A percentile compares a stretch with the other conserved stretches of the same genome.
These are phyloP conservation scores for Coilia nasus DNA, from an alignment of 2,797 vertebrate genomes.

Conservation along the genomic window DNA sequence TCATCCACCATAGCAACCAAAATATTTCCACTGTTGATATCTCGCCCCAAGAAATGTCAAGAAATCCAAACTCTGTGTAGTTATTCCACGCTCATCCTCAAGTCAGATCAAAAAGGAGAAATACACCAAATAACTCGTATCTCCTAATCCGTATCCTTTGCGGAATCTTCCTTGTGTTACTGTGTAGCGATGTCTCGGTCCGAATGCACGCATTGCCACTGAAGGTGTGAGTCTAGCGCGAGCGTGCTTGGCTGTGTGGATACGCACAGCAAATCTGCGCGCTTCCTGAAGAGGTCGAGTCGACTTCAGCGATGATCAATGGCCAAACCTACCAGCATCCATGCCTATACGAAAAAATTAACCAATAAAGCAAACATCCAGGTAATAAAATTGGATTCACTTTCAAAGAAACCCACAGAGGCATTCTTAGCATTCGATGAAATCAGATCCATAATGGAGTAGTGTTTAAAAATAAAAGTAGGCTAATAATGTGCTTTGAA, in stretches of 20 bases:
- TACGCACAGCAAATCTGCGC: slow-evolving; percentile 72
- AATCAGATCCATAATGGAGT: too few relatives aligned
- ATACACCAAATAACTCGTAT: slow-evolving; percentile 29
- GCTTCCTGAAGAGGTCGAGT: slow-evolving; percentile 75
- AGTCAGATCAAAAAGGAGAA: slow-evolving; percentile 1
- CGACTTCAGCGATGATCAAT: slow-evolving; percentile 57
- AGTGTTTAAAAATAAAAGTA: not conserved
- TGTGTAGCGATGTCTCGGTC: slow-evolving; percentile 28
- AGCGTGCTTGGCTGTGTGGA: slow-evolving; percentile 56
- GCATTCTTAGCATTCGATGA: not conserved
- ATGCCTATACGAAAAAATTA: not conserved
- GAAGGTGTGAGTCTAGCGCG: slow-evolving; percentile 63
- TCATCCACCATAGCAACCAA: slow-evolving; percentile 70
- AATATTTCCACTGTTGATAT: slow-evolving; percentile 62
- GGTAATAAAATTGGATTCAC: not conserved
- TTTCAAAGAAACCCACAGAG: not conserved
- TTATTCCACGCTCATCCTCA: slow-evolving; percentile 61
- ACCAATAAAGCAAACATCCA: not conserved
- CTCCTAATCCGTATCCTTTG: slow-evolving; percentile 9
- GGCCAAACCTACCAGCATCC: slow-evolving; percentile 50
- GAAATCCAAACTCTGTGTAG: slow-evolving; percentile 57
- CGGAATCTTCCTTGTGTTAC: not conserved
- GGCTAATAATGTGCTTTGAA: not conserved
- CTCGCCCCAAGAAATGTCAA: slow-evolving; percentile 35
- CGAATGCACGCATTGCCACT: slow-evolving; percentile 53